Evolutionary conservation across 2,888 invertebrate species (phyloP), one percentile per base, ranked within the genome.

Genomic region (Acleris cristana): DNA sequence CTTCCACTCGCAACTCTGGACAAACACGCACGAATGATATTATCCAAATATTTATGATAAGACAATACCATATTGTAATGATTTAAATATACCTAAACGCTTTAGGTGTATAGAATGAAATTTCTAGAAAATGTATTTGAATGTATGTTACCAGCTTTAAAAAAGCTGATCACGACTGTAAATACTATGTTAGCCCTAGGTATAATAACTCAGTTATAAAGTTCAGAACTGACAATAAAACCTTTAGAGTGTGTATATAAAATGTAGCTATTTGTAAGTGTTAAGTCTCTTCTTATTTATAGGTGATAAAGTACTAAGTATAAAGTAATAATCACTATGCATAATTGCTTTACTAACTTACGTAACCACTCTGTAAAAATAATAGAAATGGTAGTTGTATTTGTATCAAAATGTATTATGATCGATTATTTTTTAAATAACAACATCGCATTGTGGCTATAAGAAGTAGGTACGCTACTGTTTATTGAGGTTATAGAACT

Each of bases 211-310:
- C 79, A 78, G 77, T 79, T 79, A 77, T 77, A 86, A 87, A 78
- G 90, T 92, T 92, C 92, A 89, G 88, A 90, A 92, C 88, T 89
- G 92, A 92, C 92, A 92, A 92, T 92, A 92, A 92, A 86, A 74
- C 82, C 81, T 86, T 26, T 90, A 88, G 84, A 81, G 75, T 79
- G 72, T 87, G 84, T 90, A 86, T 81, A 86, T 81, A 85, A 65
- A 60, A 53, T 62, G 59, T 81, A 77, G 75, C 73, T 77, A 75
- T 77, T 74, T 71, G 70, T 78, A 71, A 70, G 71, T 75, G 79
- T 55, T 48, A 75, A 74, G 86, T 86, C 87, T 89, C 89, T 90
- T 89, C 86, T 83, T 89, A 87, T 85, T 82, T 85, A 82, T 74
- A 72, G 73, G 71, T n/a, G 53, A 65, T 68, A 65, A 64, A 57